Evolutionary conservation across 2,113 vertebrate species (phyloP).

Genomic region (Neotragus moschatus): DNA sequence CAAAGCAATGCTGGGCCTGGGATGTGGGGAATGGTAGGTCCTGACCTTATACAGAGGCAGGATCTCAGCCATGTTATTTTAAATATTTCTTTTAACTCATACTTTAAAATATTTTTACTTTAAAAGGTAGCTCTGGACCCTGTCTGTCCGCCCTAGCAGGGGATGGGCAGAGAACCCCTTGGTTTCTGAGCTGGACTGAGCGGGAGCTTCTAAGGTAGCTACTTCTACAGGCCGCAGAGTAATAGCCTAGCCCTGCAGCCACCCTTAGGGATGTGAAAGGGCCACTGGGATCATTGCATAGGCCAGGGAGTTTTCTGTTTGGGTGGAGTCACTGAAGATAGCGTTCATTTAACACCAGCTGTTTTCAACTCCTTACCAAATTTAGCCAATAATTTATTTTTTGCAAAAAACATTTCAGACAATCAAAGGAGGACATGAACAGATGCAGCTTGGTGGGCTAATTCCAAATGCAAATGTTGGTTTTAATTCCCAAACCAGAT

Average conservation of each 20-base stretch:
- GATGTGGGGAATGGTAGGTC: neutral
- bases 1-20: neutral
- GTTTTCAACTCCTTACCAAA: neutral
- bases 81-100: neutral
- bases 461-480: neutral
- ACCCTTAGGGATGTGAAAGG: fast-evolving
- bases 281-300: neutral
- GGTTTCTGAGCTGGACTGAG: neutral
- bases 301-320: neutral
- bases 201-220: neutral
- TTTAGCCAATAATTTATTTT: neutral
- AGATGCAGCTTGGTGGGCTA: neutral
- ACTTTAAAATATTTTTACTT: neutral
- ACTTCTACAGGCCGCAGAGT: neutral
- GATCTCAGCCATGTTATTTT: neutral
- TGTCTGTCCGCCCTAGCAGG: neutral
- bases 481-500: neutral
- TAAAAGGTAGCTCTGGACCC: neutral
- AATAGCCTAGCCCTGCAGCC: neutral
- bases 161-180: neutral
- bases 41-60: neutral
- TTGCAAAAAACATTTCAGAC: neutral
- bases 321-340: neutral
- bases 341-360: neutral
- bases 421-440: neutral